A percentile compares a stretch with the other conserved stretches of the same genome.
Evolutionary conservation across 1,140 invertebrate genomes (phyloP).

Genomic region (Macrotrachela quadricornifera): DNA sequence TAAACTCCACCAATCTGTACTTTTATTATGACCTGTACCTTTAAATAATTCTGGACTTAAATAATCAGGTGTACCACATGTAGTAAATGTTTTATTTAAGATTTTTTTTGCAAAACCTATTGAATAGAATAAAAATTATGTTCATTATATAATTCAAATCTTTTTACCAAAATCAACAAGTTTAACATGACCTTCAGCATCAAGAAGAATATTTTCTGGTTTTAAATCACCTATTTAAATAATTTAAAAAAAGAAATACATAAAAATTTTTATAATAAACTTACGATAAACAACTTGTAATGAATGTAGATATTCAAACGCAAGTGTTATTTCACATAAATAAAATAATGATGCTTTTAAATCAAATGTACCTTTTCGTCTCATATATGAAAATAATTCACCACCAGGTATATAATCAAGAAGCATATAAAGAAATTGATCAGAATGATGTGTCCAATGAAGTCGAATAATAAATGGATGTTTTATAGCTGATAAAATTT

Average conservation of each 20-base stretch:
- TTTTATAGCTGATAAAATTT: conserved; percentile 49
- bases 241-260: neutral
- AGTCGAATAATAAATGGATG: conserved; percentile 61
- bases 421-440: conserved; percentile 63
- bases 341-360: conserved; percentile 53
- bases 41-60: conserved; percentile 62
- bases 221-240: conserved; percentile 37
- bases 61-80: conserved; percentile 59
- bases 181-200: conserved; percentile 74
- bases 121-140: neutral
- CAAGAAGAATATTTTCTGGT: conserved; percentile 64
- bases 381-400: conserved; percentile 77
- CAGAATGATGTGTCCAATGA: conserved; percentile 51
- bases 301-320: conserved; percentile 74
- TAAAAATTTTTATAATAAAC: neutral
- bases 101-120: too few species aligned
- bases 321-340: conserved; percentile 71
- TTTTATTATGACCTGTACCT: conserved; percentile 86
- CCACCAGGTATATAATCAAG: conserved; percentile 73
- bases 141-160: neutral
- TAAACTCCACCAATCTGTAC: conserved; percentile 92
- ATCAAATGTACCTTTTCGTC: conserved; percentile 41
- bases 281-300: conserved; percentile 55
- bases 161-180: conserved; percentile 70
- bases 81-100: conserved; percentile 70